phyloP scores from a whole-genome alignment of 2,113 vertebrate species.

The Centropus bengalensis region DNA sequence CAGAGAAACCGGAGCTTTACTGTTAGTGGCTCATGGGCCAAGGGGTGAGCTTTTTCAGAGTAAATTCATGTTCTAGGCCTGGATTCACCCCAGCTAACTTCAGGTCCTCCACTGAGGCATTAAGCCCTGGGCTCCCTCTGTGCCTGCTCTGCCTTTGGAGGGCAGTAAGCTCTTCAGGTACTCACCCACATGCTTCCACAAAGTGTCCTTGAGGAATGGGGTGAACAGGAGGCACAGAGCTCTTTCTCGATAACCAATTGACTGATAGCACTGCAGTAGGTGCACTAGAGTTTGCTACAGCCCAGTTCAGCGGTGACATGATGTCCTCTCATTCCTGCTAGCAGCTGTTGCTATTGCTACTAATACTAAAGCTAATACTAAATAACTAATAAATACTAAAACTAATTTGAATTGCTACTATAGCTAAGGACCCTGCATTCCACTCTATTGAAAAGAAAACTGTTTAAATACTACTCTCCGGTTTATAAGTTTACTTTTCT shows the following conservation, averaged over 20 bases:
- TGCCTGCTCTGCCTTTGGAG: neutral
- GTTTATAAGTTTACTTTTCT: neutral
- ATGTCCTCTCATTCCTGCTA: neutral
- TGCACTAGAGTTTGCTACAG: neutral
- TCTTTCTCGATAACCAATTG: neutral
- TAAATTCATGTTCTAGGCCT: neutral
- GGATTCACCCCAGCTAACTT: neutral
- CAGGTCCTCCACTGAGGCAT: neutral
- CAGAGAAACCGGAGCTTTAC: neutral
- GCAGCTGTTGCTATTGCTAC: neutral
- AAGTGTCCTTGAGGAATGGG: neutral
- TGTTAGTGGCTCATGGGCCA: neutral
- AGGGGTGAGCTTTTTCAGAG: neutral
- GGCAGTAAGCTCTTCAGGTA: neutral
- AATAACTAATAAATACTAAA: too few species aligned
- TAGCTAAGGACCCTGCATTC: neutral
- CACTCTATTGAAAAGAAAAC: too few species aligned
- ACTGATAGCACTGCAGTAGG: neutral
- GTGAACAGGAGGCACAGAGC: neutral
- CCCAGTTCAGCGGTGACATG: fast-evolving
- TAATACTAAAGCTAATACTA: too few species aligned
- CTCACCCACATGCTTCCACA: neutral
- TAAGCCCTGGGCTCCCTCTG: neutral
- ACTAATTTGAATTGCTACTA: neutral
- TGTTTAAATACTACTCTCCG: neutral